These are phyloP conservation scores for Reinhardtius hippoglossoides DNA, from an alignment of 2,113 vertebrate species.

Conservation along the genomic window DNA sequence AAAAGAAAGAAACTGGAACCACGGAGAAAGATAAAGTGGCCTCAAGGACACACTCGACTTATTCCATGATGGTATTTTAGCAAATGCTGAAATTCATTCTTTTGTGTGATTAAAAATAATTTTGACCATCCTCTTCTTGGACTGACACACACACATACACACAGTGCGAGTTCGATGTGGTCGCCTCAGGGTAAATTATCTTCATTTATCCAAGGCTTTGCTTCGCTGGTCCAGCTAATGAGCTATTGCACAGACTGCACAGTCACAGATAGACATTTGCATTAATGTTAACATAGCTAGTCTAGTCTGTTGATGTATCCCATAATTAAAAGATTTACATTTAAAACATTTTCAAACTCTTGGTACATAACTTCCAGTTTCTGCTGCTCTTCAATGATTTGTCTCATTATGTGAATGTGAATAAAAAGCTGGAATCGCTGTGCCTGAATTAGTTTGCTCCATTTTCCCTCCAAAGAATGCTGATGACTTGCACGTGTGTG, in stretches of 20 bases:
- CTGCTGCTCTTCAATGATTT: constrained; percentile 1
- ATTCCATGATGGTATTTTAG: constrained; percentile 5
- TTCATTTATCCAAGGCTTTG: constrained; percentile 20
- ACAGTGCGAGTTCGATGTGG: not conserved
- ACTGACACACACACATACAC: not conserved
- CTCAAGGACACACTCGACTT: not conserved
- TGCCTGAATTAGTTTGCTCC: constrained; percentile 14
- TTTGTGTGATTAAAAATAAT: not conserved
- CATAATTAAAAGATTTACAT: constrained; percentile 30
- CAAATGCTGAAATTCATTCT: not conserved
- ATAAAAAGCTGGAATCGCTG: constrained; percentile 43
- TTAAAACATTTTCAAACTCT: constrained; percentile 14
- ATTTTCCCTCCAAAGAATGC: constrained; percentile 13
- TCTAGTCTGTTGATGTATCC: not conserved
- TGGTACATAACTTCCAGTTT: constrained; percentile 28
- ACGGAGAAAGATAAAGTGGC: not conserved
- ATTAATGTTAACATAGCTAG: constrained; percentile 20
- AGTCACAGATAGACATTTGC: constrained; percentile 3
- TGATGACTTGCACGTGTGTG: constrained; percentile 4
- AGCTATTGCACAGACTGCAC: constrained; percentile 13
- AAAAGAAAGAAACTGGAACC: not conserved
- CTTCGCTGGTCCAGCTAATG: constrained; percentile 16
- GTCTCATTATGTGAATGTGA: constrained; percentile 38
- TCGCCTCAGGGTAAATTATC: not conserved
- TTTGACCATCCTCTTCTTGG: not conserved